phyloP scores from a whole-genome alignment of 2,888 invertebrate species.

The Drosophila crucigera region DNA sequence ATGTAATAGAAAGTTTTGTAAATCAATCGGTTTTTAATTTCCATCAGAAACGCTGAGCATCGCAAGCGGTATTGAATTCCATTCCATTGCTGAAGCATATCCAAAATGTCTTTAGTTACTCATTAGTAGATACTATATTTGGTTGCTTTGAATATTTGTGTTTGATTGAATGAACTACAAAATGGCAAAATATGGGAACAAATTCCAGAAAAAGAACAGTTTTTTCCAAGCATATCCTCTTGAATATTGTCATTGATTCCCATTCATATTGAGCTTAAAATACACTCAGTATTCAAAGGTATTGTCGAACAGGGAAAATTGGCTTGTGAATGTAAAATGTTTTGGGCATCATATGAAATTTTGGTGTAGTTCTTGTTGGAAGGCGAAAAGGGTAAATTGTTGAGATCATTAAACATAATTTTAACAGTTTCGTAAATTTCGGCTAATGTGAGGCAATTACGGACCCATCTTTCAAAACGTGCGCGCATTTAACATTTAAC shows the following conservation, averaged over 20 bases:
- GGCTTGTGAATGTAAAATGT: background rate
- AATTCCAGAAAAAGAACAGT: background rate
- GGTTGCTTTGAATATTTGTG: background rate
- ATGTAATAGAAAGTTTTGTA: conserved; percentile 66
- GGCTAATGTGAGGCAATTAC: conserved; percentile 79
- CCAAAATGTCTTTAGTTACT: background rate
- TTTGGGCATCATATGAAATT: conserved; percentile 24
- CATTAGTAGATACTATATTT: background rate
- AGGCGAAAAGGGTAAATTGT: conserved; percentile 42
- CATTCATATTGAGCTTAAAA: background rate
- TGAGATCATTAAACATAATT: conserved; percentile 76
- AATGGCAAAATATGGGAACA: fast-evolving
- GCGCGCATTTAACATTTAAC: conserved; percentile 67
- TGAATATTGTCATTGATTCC: background rate
- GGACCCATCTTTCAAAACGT: conserved; percentile 66
- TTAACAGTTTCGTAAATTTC: conserved; percentile 74
- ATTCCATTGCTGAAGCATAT: background rate
- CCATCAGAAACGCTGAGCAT: background rate
- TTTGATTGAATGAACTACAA: background rate
- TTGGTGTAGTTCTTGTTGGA: conserved; percentile 28
- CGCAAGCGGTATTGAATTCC: background rate
- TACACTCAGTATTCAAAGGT: background rate
- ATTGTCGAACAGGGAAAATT: background rate
- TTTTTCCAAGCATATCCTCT: background rate
- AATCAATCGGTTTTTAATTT: conserved; percentile 6